Evolutionary conservation across 2,888 invertebrate genomes (phyloP).

Genomic region (Bimastos eiseni): DNA sequence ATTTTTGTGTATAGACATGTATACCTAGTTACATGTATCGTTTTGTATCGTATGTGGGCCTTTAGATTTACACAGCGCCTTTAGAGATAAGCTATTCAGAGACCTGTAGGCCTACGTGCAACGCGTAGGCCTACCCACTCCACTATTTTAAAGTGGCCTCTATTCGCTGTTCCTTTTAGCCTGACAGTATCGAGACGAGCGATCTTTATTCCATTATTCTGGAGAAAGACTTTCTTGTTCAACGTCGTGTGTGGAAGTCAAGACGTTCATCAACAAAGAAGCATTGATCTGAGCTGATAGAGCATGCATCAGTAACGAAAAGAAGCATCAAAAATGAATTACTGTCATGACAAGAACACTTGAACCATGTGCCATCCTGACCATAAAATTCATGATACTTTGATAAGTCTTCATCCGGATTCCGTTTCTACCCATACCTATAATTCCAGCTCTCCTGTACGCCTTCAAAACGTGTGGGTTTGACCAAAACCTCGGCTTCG

Average conservation of each 20-base stretch:
- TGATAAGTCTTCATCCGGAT: neutral
- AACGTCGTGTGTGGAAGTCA: neutral
- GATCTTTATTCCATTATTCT: neutral
- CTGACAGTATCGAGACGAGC: neutral
- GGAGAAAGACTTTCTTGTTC: neutral
- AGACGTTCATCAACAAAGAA: neutral
- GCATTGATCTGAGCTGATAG: neutral
- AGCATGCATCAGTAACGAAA: neutral
- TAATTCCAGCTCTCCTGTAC: neutral
- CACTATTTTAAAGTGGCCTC: neutral
- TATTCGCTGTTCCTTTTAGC: neutral
- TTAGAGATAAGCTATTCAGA: too few species aligned
- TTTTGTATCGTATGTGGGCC: too few species aligned
- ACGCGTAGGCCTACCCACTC: too few species aligned
- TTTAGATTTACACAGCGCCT: too few species aligned
- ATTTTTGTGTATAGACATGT: too few species aligned
- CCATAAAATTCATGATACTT: too few species aligned
- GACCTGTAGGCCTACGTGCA: too few species aligned
- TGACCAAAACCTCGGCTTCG: too few species aligned
- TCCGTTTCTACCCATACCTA: neutral
- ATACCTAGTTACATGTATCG: too few species aligned
- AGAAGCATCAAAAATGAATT: neutral
- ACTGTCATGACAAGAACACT: too few species aligned
- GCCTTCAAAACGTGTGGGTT: too few species aligned
- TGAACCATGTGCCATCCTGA: too few species aligned